Conservation (phyloP, 2,113 vertebrate genomes). For the Peucedramus taeniatus region DNA sequence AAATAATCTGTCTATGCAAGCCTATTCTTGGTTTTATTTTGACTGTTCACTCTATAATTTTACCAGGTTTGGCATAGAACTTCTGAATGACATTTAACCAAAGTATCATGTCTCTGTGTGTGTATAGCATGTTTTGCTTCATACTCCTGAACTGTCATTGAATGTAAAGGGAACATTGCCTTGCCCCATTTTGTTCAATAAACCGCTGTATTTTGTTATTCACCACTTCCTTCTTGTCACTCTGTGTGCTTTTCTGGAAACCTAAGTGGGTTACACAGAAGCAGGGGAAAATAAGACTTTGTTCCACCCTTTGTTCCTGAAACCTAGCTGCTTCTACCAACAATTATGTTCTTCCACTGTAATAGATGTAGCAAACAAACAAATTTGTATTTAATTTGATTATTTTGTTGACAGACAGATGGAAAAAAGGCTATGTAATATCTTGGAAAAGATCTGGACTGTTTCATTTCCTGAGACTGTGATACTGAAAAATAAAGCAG, state of each 20-base stretch:
- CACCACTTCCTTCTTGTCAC: neutral
- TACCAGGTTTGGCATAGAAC: conserved; percentile 64
- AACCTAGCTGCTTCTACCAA: conserved; percentile 4
- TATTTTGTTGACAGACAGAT: neutral
- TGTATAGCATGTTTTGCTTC: conserved; percentile 55
- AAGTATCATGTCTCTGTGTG: conserved; percentile 60
- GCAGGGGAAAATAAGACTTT: neutral
- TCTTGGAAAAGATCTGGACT: conserved; percentile 35
- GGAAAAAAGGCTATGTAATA: neutral
- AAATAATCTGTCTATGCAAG: conserved; percentile 73
- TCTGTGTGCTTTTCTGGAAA: neutral
- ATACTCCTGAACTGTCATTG: conserved; percentile 48
- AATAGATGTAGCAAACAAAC: conserved; percentile 42
- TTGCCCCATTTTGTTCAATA: conserved; percentile 70
- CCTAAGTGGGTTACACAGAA: neutral
- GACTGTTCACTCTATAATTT: conserved; percentile 56
- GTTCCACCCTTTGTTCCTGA: neutral
- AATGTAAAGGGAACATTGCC: conserved; percentile 64
- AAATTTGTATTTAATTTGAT: conserved; percentile 4
- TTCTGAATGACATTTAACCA: conserved; percentile 73
- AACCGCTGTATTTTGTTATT: conserved; percentile 67
- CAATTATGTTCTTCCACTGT: conserved; percentile 33
- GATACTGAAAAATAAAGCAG: conserved; percentile 50
- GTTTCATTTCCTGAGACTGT: conserved; percentile 22
- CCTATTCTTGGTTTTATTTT: conserved; percentile 12